phyloP scores from a whole-genome alignment of 2,797 vertebrate species.

The Garrulus glandarius region DNA sequence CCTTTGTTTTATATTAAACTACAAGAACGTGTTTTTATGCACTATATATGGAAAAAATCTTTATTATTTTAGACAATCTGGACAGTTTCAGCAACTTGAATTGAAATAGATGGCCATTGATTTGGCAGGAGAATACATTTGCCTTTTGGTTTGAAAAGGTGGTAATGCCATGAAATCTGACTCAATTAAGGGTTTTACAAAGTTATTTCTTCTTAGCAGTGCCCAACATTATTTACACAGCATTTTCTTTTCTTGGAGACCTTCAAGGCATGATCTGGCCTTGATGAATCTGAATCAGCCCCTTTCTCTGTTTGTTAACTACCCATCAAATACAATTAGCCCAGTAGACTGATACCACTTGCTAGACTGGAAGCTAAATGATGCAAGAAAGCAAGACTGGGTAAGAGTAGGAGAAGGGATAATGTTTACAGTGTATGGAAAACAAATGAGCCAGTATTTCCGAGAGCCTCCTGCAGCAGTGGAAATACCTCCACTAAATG shows the following conservation, averaged over 20 bases:
- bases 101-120: neutral
- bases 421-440: neutral
- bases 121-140: neutral
- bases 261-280: neutral
- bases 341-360: neutral
- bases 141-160: neutral
- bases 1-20: neutral
- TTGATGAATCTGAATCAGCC: neutral
- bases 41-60: neutral
- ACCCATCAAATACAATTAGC: neutral
- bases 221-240: neutral
- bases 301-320: neutral
- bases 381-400: neutral
- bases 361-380: neutral
- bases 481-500: neutral
- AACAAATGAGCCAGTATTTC: neutral
- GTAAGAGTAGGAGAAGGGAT: neutral
- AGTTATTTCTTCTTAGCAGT: neutral
- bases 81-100: neutral
- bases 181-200: neutral
- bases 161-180: neutral
- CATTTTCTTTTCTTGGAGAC: neutral
- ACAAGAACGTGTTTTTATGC: neutral
- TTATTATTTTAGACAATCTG: neutral
- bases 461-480: neutral